A percentile compares a stretch with the other conserved stretches of the same genome.
phyloP scores from a whole-genome alignment of 2,888 invertebrate genomes.

The Nomada goodeniana region DNA sequence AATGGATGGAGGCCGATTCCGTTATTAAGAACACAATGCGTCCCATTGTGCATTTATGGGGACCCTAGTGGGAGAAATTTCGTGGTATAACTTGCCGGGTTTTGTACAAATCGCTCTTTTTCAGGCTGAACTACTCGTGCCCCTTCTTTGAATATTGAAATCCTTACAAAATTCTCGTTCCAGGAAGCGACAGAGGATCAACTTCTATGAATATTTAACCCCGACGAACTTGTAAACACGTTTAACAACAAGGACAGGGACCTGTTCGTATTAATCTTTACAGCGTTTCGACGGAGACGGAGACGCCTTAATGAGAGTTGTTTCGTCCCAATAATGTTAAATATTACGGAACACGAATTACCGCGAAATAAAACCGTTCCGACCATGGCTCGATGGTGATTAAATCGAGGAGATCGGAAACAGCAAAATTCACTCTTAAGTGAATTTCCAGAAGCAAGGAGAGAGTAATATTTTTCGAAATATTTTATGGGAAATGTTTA shows the following conservation, averaged over 20 bases:
- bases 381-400: background rate
- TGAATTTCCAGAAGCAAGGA: too few relatives aligned
- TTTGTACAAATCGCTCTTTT: constrained; percentile 46
- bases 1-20: constrained; percentile 69
- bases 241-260: too few relatives aligned
- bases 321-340: background rate
- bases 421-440: too few relatives aligned
- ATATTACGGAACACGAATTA: background rate
- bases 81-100: constrained; percentile 44
- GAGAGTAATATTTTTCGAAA: too few relatives aligned
- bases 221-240: background rate
- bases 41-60: constrained; percentile 68
- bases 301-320: too few relatives aligned
- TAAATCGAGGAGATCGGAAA: background rate
- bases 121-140: background rate
- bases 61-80: constrained; percentile 39
- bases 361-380: background rate
- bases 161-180: constrained; percentile 17
- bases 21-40: constrained; percentile 74
- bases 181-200: background rate
- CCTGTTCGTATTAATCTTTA: too few relatives aligned
- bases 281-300: too few relatives aligned
- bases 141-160: constrained; percentile 17
- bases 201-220: constrained; percentile 7
- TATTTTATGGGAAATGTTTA: too few relatives aligned